These are phyloP conservation scores for Sipha maydis DNA, from an alignment of 2,888 invertebrate genomes.

Conservation along the genomic window DNA sequence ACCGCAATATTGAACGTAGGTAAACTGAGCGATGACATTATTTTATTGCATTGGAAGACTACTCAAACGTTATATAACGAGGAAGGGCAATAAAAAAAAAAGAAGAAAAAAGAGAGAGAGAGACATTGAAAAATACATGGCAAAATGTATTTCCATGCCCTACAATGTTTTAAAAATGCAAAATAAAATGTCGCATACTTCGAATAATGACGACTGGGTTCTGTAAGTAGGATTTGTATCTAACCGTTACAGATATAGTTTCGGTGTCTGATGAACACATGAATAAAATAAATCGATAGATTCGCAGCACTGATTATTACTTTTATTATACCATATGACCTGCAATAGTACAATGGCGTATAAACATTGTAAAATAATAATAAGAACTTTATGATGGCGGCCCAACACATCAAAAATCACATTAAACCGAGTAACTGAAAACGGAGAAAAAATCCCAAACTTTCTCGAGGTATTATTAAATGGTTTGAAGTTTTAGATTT, in stretches of 20 bases:
- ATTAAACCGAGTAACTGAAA: neutral
- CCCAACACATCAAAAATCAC: neutral
- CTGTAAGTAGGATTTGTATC: neutral
- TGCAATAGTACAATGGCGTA: neutral
- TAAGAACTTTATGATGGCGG: neutral
- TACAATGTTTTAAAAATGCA: too few species aligned
- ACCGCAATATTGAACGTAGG: too few species aligned
- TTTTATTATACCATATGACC: neutral
- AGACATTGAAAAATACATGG: too few species aligned
- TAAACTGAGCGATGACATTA: too few species aligned
- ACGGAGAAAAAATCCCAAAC: neutral
- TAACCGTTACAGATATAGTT: neutral
- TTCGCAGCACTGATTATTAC: neutral
- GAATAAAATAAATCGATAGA: neutral
- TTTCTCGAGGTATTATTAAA: neutral
- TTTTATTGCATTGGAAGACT: too few species aligned
- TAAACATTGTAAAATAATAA: neutral
- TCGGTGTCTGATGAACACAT: neutral
- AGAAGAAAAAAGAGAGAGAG: too few species aligned
- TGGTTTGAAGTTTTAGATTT: conserved; percentile 11
- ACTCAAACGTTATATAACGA: too few species aligned
- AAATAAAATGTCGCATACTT: too few species aligned
- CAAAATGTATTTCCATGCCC: too few species aligned
- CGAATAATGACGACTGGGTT: too few species aligned
- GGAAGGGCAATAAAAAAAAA: too few species aligned